Evolutionary conservation across 2,888 invertebrate genomes (phyloP).

Genomic region (Odontocolon sp.): DNA sequence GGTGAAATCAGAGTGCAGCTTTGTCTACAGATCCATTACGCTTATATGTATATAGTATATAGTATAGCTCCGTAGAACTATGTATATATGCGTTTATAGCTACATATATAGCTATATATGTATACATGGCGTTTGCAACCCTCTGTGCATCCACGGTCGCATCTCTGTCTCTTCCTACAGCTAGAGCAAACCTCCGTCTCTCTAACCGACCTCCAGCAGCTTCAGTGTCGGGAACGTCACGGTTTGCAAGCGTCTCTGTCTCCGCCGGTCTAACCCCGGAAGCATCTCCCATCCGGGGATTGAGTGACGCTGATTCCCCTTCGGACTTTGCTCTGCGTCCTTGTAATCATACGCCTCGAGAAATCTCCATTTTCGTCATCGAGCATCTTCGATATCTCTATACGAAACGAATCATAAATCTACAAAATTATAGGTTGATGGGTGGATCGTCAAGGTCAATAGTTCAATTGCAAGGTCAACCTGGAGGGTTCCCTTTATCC

Average conservation of each 20-base stretch:
- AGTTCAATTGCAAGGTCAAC: too few species aligned
- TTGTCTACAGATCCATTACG: slow-evolving; percentile 49
- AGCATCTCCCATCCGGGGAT: slow-evolving; percentile 32
- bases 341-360: slow-evolving; percentile 15
- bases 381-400: neutral
- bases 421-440: too few species aligned
- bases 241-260: slow-evolving; percentile 11
- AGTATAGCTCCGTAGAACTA: too few species aligned
- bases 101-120: neutral
- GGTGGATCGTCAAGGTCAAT: too few species aligned
- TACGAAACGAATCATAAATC: neutral
- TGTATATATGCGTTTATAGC: slow-evolving; percentile 9
- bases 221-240: slow-evolving; percentile 18
- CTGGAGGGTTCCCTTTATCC: too few species aligned
- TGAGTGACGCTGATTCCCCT: slow-evolving; percentile 52
- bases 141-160: slow-evolving; percentile 5
- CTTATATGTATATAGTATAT: neutral
- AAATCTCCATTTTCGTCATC: slow-evolving; percentile 1
- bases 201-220: slow-evolving; percentile 10
- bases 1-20: slow-evolving; percentile 52
- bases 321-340: slow-evolving; percentile 23
- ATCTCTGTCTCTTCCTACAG: neutral
- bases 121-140: neutral
- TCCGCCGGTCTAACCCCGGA: slow-evolving; percentile 13
- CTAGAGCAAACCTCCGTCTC: neutral